Base-by-base conservation (phyloP, 1,140 invertebrate species). In the Phymastichus coffea region DNA sequence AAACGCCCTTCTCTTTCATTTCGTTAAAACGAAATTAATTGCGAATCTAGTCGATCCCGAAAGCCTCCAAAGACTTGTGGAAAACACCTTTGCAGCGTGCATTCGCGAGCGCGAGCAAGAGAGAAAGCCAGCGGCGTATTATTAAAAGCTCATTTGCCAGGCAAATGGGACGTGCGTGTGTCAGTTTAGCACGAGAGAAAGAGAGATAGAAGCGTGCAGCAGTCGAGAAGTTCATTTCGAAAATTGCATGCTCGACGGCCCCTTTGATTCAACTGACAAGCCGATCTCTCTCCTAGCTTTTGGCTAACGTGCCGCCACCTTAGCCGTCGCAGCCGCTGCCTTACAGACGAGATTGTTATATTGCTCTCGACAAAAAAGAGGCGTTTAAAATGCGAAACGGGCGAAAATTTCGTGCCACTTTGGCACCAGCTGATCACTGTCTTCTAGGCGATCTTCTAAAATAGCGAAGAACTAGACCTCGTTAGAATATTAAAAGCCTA, bases 141-240 rank as follows among this genome's bases (percentile, higher is more conserved):
- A 60, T 60, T 54, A 60, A 60, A 60, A 60, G 3, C 33, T 53
- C 58, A 60, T 60, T 60, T 60, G 43, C 58, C 43, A 17, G 43
- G 8, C 30, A 60, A 60, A 60, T 54, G 41, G 41, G 41, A 60
- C 49, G 51, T 54, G 33, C 25, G 30, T 52, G 28, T 30, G 51
- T 60, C 58, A 54, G 44, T 60, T 60, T 60, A 60, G 58, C 19
- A 33, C 28, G 12, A 33, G 12, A 33, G 12, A 33, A 33, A 33
- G 28, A 6, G 12, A 33, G 28, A 33, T 12, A 30, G 44, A 48
- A 40, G 57, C 30, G 37, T 14, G 23, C 23, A 33, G 22, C 28
- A 33, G 33, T 40, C 35, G 8, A 54, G 54, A 60, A 60, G 44
- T 54, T 47, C 48, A 54, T 60, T 54, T 44, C 43, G 43, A 26